Percentiles rank a stretch among this genome's conserved stretches.
Evolutionary conservation across 2,888 invertebrate genomes (phyloP).

Genomic region (Meliscaeva auricollis): DNA sequence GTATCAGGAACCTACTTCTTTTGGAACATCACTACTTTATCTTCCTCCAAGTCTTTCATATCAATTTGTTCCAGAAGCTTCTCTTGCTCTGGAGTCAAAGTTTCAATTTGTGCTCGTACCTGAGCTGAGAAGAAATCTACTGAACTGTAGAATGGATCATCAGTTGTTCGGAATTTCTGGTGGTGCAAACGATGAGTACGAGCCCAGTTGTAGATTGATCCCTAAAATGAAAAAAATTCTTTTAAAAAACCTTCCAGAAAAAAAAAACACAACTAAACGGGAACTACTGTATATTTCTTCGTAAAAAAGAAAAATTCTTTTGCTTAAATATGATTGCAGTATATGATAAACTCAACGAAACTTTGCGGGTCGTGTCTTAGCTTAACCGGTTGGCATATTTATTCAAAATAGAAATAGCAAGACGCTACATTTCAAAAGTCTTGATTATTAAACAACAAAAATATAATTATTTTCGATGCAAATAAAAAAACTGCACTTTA

Average conservation of each 20-base stretch:
- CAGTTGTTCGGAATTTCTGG: constrained; percentile 89
- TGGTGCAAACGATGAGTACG: constrained; percentile 93
- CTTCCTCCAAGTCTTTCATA: constrained; percentile 91
- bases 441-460: no score
- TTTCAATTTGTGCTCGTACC: constrained; percentile 88
- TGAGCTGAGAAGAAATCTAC: constrained; percentile 94
- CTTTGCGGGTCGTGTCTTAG: constrained; percentile 67
- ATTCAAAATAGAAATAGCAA: no score
- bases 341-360: constrained; percentile 61
- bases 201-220: constrained; percentile 94
- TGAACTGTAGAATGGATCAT: constrained; percentile 92
- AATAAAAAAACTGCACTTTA: no score
- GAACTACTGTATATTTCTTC: no score
- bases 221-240: constrained; percentile 85
- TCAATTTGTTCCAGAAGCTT: constrained; percentile 88
- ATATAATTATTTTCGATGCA: no score
- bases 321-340: constrained; percentile 62
- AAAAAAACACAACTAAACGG: no score
- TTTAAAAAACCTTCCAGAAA: no score
- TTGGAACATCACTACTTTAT: constrained; percentile 92
- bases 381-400: constrained; percentile 48
- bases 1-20: constrained; percentile 86
- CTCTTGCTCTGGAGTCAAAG: constrained; percentile 88
- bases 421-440: no score
- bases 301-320: constrained; percentile 10